Percentiles rank a stretch among this genome's conserved stretches.
Evolutionary conservation across 2,113 vertebrate genomes (phyloP).

Genomic region (Centropus unirufus): DNA sequence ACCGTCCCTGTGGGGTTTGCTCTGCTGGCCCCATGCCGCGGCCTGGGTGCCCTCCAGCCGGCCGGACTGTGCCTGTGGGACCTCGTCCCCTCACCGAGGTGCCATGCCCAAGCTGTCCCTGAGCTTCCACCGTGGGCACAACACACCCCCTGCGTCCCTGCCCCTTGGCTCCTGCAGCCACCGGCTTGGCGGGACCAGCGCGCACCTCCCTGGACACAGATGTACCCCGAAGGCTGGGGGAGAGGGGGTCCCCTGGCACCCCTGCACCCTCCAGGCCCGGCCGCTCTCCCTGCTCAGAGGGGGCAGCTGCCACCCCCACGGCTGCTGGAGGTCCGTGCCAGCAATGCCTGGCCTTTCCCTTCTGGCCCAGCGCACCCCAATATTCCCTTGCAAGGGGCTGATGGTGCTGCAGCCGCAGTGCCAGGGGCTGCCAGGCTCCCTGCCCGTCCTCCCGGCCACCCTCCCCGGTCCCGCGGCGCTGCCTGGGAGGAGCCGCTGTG

Average conservation of each 20-base stretch:
- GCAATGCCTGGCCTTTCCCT: not conserved
- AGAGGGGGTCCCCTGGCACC: not conserved
- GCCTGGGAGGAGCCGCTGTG: not conserved
- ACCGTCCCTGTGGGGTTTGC: not conserved
- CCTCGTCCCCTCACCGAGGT: too few relatives aligned
- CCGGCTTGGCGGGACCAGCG: not conserved
- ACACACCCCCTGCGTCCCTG: fast-evolving
- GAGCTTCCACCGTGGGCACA: fast-evolving
- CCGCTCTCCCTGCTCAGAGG: not conserved
- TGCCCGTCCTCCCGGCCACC: not conserved
- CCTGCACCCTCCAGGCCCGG: fast-evolving
- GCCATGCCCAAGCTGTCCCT: fast-evolving
- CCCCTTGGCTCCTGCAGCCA: not conserved
- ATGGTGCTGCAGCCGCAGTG: not conserved
- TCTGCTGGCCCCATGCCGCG: not conserved
- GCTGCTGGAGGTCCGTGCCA: not conserved
- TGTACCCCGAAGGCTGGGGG: not conserved
- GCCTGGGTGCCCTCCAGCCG: not conserved
- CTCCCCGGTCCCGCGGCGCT: fast-evolving
- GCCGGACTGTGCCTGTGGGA: fast-evolving
- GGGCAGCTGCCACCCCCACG: not conserved
- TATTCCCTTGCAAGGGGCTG: not conserved
- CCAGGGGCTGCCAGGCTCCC: not conserved
- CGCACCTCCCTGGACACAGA: not conserved
- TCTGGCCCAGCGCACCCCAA: not conserved